Conservation (phyloP, 1,140 invertebrate species). For the Cyrtorhinus lividipennis region DNA sequence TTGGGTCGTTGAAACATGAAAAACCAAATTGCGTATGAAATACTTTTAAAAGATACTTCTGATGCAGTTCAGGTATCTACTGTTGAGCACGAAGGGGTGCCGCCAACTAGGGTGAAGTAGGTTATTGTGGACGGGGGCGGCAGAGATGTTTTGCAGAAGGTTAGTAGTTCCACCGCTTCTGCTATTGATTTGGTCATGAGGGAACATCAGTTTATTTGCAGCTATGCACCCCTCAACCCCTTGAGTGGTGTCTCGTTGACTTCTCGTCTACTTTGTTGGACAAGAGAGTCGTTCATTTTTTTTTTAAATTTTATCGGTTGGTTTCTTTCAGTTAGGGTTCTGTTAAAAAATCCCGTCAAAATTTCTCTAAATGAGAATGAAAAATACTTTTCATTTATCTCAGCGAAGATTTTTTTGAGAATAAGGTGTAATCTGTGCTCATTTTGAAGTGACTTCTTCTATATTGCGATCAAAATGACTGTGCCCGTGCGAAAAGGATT, state of each 20-base stretch:
- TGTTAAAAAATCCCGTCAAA: neutral
- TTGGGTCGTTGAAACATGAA: no score
- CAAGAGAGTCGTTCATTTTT: no score
- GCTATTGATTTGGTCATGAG: neutral
- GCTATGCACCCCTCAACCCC: neutral
- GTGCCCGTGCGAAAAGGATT: slow-evolving; percentile 27
- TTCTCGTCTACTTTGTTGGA: no score
- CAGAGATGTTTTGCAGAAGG: neutral
- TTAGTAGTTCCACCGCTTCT: neutral
- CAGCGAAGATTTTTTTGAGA: neutral
- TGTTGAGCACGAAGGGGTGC: no score
- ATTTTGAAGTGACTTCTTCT: neutral
- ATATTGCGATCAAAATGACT: slow-evolving; percentile 14
- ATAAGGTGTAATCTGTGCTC: neutral
- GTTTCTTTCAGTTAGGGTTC: neutral
- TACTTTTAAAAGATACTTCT: no score
- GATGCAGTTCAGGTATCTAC: no score
- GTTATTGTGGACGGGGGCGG: no score
- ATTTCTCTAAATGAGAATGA: neutral
- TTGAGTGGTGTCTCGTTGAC: neutral
- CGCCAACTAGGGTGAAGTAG: no score
- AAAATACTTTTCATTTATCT: neutral
- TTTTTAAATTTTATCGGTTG: neutral
- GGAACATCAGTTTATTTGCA: slow-evolving; percentile 1
- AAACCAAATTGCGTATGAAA: no score